Conservation (phyloP, 2,888 invertebrate species). For the Onthophagus sagittarius region DNA sequence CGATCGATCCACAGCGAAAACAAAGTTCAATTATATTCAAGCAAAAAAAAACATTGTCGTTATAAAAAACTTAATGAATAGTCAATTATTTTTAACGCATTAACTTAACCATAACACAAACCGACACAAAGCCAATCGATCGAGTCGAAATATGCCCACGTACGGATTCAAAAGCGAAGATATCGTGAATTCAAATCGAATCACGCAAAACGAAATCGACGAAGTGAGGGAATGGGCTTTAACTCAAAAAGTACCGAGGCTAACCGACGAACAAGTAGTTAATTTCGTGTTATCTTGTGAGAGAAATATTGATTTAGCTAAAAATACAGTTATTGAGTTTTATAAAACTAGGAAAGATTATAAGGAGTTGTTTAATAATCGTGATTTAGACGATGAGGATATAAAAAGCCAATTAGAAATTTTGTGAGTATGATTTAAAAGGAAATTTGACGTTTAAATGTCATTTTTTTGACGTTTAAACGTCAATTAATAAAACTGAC, state of each 20-base stretch:
- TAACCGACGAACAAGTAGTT: slow-evolving; percentile 59
- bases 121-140: too few relatives aligned
- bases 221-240: slow-evolving; percentile 37
- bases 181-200: slow-evolving; percentile 35
- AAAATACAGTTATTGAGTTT: slow-evolving; percentile 61
- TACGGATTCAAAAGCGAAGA: slow-evolving; percentile 36
- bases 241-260: slow-evolving; percentile 35
- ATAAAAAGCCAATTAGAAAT: slow-evolving; percentile 50
- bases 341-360: slow-evolving; percentile 56
- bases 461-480: background rate
- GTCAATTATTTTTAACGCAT: too few relatives aligned
- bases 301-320: slow-evolving; percentile 56
- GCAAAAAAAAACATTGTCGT: too few relatives aligned
- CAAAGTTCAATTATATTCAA: too few relatives aligned
- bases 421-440: slow-evolving; percentile 50
- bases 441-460: background rate
- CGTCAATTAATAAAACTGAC: background rate
- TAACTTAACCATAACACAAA: too few relatives aligned
- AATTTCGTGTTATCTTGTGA: slow-evolving; percentile 65
- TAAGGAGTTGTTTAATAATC: slow-evolving; percentile 61
- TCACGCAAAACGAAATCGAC: slow-evolving; percentile 35
- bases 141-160: slow-evolving; percentile 21
- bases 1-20: too few relatives aligned
- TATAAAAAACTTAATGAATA: too few relatives aligned
- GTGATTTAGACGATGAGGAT: slow-evolving; percentile 48